Conservation (phyloP, 2,113 vertebrate genomes). For the Dolichotis patagonum region DNA sequence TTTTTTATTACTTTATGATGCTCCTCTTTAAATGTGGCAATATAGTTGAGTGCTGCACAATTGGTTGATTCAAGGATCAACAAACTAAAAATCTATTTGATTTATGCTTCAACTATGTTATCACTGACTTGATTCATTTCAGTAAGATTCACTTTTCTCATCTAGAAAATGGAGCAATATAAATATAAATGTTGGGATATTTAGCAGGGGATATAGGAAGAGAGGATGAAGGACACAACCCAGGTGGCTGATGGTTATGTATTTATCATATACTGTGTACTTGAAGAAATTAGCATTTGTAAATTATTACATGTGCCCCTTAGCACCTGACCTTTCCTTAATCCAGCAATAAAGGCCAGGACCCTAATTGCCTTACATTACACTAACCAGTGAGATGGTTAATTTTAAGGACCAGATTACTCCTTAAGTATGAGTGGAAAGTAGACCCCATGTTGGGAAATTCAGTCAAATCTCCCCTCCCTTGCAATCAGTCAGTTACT, state of each 20-base stretch:
- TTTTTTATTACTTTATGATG: background rate
- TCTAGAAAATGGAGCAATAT: background rate
- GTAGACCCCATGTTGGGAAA: background rate
- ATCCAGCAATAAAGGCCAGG: background rate
- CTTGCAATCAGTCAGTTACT: background rate
- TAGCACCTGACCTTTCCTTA: background rate
- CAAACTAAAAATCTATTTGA: background rate
- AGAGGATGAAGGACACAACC: background rate
- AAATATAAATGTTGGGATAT: background rate
- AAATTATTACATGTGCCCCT: background rate
- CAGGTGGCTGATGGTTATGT: background rate
- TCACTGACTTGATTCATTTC: slow-evolving; percentile 48
- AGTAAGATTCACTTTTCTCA: background rate
- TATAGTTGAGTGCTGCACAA: too few species aligned
- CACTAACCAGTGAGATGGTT: background rate
- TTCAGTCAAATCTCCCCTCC: background rate
- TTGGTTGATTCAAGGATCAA: background rate
- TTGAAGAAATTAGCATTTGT: background rate
- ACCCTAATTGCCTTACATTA: background rate
- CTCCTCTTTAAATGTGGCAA: background rate
- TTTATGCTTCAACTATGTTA: background rate
- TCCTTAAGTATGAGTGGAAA: background rate
- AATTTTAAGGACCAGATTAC: background rate
- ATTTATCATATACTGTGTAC: background rate
- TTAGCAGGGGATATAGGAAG: background rate